Conservation (phyloP, 2,113 vertebrate genomes). For the Nannospalax galili region DNA sequence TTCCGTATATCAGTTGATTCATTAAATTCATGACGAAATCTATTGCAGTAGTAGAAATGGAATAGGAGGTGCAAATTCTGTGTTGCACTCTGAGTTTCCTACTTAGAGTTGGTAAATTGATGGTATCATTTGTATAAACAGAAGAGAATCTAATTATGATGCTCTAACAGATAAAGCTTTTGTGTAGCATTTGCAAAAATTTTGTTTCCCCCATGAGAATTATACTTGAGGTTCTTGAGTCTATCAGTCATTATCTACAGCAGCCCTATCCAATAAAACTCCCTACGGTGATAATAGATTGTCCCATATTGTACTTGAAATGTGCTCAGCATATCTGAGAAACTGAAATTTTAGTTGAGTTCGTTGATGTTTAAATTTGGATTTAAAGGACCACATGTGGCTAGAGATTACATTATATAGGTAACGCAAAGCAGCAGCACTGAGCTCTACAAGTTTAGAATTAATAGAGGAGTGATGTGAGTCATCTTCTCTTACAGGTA, state of each 20-base stretch:
- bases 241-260: background rate
- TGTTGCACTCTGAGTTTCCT: background rate
- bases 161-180: background rate
- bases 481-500: conserved; percentile 88
- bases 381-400: background rate
- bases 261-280: background rate
- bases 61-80: background rate
- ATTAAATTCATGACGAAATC: conserved; percentile 42
- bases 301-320: background rate
- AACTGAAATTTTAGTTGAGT: conserved; percentile 1
- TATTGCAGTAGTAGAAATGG: conserved; percentile 29
- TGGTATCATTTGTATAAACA: background rate
- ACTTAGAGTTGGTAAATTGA: conserved; percentile 5
- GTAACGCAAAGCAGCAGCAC: background rate
- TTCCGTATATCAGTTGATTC: background rate
- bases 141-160: background rate
- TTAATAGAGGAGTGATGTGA: conserved; percentile 85
- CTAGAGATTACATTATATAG: background rate
- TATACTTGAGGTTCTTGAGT: background rate
- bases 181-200: background rate
- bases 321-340: background rate
- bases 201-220: background rate
- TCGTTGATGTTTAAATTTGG: conserved; percentile 9
- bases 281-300: background rate
- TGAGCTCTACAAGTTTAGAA: background rate